Evolutionary conservation across 2,113 vertebrate species (phyloP).

Genomic region (Mesoclemmys tuberculata): DNA sequence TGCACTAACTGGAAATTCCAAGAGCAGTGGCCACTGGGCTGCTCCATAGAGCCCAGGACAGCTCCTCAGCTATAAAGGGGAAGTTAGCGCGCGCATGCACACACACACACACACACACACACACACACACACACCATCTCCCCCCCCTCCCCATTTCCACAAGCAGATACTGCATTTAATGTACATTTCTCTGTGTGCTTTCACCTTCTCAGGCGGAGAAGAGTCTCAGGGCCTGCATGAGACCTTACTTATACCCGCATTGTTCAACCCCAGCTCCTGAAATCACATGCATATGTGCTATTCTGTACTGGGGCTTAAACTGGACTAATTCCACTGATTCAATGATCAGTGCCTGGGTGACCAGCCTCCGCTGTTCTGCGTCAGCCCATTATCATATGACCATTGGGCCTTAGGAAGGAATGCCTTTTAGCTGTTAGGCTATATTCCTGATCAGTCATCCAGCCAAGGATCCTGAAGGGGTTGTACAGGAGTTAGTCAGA

Average conservation of each 20-base stretch:
- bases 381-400: not conserved
- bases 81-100: too few relatives aligned
- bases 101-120: too few relatives aligned
- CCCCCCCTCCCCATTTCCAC: not conserved
- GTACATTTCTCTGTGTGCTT: accelerated
- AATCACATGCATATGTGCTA: not conserved
- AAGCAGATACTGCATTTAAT: not conserved
- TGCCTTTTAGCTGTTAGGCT: not conserved
- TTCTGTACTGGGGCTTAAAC: not conserved
- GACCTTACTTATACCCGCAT: not conserved
- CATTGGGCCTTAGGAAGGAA: not conserved
- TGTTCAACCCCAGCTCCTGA: not conserved
- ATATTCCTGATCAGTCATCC: accelerated
- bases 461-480: not conserved
- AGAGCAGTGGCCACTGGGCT: not conserved
- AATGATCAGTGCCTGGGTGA: not conserved
- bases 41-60: not conserved
- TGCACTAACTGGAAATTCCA: not conserved
- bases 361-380: not conserved
- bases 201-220: not conserved
- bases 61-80: not conserved
- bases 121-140: too few relatives aligned
- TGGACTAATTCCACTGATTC: not conserved
- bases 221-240: not conserved
- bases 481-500: not conserved